Conservation (phyloP, 2,888 invertebrate genomes). For the Phrixothrix hirtus region DNA sequence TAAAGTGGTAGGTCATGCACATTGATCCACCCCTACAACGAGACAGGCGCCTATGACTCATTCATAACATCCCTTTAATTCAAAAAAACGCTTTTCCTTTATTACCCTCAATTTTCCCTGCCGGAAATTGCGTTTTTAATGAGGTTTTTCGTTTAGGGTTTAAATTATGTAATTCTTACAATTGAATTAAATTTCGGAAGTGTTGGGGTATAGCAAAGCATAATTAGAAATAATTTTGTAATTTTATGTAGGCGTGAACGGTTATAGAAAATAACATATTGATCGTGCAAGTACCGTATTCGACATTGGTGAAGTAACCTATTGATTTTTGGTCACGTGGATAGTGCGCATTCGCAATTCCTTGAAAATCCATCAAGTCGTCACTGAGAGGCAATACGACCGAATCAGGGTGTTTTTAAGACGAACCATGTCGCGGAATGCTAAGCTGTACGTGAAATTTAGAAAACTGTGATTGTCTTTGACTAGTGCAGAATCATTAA, state of each 20-base stretch:
- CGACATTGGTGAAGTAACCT: constrained; percentile 33
- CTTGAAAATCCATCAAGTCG: constrained; percentile 18
- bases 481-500: not conserved
- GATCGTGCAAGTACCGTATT: constrained; percentile 25
- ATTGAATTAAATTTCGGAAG: no score
- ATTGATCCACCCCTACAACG: constrained; percentile 33
- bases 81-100: no score
- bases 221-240: no score
- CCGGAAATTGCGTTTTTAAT: no score
- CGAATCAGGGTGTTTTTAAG: constrained; percentile 30
- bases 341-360: constrained; percentile 21
- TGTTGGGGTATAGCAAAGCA: no score
- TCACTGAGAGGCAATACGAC: constrained; percentile 26
- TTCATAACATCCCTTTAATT: constrained; percentile 10
- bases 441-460: constrained; percentile 10
- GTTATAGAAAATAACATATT: constrained; percentile 28
- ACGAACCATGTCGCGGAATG: constrained; percentile 20
- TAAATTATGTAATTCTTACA: no score
- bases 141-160: no score
- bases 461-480: constrained; percentile 12
- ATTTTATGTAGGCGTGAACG: constrained; percentile 18
- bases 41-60: constrained; percentile 29
- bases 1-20: constrained; percentile 32
- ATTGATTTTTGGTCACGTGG: constrained; percentile 36
- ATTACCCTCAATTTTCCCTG: no score